These are phyloP conservation scores for Meloidogyne exigua DNA, from an alignment of 1,140 invertebrate genomes.

Conservation along the genomic window DNA sequence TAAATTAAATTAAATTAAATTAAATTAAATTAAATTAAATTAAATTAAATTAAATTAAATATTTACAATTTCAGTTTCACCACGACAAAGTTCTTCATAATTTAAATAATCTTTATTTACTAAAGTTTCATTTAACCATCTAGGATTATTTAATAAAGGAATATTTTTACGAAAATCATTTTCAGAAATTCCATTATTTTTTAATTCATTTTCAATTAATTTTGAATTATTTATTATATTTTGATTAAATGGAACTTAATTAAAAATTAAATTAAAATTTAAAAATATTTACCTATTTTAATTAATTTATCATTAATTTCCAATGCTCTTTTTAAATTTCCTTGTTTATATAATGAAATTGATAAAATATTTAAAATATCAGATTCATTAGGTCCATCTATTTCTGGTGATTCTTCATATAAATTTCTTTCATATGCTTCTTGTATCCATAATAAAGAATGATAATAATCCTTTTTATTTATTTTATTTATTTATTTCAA, in stretches of 20 bases:
- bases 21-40: background rate
- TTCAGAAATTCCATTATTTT: background rate
- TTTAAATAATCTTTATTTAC: too few relatives aligned
- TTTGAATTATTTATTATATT: constrained; percentile 8
- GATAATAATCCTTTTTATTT: constrained; percentile 3
- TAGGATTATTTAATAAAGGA: background rate
- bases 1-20: background rate
- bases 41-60: background rate
- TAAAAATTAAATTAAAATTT: background rate
- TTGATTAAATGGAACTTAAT: background rate
- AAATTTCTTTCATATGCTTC: background rate
- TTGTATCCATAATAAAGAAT: constrained; percentile 4
- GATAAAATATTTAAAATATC: background rate
- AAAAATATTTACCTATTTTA: constrained; percentile 10
- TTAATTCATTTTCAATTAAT: background rate
- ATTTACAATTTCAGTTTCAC: background rate
- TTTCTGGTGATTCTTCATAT: background rate
- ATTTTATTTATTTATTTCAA: background rate
- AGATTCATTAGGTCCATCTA: background rate
- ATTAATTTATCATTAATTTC: constrained; percentile 83
- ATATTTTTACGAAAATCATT: background rate
- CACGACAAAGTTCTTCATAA: constrained; percentile 55
- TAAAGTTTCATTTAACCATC: background rate
- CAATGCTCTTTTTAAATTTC: constrained; percentile 80
- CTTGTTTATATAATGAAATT: constrained; percentile 77